These are phyloP conservation scores for Bombyx huttoni DNA, from an alignment of 2,888 invertebrate species.

Conservation along the genomic window DNA sequence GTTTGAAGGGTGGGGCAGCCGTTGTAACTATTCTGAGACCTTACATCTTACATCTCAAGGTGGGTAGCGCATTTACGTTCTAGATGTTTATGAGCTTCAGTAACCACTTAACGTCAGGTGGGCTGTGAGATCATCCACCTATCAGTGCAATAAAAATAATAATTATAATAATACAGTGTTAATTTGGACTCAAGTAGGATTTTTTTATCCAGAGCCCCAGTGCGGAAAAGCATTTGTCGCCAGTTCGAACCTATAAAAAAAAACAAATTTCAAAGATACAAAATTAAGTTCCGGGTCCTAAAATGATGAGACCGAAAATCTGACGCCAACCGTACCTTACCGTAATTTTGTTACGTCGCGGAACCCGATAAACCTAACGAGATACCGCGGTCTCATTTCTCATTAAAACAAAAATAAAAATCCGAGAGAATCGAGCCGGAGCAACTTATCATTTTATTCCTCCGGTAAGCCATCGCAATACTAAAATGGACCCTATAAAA, in stretches of 20 bases:
- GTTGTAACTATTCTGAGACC: too few relatives aligned
- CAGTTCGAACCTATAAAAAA: neutral
- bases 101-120: too few relatives aligned
- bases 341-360: neutral
- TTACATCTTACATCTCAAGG: too few relatives aligned
- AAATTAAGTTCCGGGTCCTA: neutral
- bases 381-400: neutral
- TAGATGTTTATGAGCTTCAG: too few relatives aligned
- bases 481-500: conserved; percentile 25
- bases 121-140: too few relatives aligned
- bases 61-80: too few relatives aligned
- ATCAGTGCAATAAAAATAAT: too few relatives aligned
- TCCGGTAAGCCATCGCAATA: conserved; percentile 21
- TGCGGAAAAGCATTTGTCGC: too few relatives aligned
- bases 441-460: conserved; percentile 17
- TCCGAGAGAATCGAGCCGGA: conserved; percentile 1
- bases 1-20: too few relatives aligned
- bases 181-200: too few relatives aligned
- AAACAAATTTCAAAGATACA: neutral
- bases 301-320: neutral
- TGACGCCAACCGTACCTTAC: neutral
- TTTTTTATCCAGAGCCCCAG: too few relatives aligned
- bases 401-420: conserved; percentile 3
- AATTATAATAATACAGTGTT: too few relatives aligned
- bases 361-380: conserved; percentile 2